phyloP scores from a whole-genome alignment of 2,113 vertebrate species.

The Corvus hawaiiensis region DNA sequence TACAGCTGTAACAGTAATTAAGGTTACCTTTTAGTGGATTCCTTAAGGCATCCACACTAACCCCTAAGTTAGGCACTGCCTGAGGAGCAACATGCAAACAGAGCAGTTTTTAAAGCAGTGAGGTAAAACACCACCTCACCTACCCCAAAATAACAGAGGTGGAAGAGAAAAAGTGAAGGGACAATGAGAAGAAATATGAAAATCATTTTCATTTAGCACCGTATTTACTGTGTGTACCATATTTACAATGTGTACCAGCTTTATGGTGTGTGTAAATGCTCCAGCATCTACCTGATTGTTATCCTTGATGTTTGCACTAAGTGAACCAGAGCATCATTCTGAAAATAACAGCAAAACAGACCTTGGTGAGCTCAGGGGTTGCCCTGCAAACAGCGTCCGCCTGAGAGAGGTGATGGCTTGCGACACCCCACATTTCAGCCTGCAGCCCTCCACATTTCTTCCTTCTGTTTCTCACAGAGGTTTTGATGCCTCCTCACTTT shows the following conservation, averaged over 20 bases:
- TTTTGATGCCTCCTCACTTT: background rate
- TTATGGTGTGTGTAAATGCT: background rate
- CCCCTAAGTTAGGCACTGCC: background rate
- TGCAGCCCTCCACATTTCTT: background rate
- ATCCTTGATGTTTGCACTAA: background rate
- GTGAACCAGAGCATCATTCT: background rate
- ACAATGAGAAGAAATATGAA: background rate
- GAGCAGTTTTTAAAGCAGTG: background rate
- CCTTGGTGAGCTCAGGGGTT: background rate
- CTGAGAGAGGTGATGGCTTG: background rate
- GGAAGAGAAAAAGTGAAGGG: background rate
- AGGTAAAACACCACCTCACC: background rate
- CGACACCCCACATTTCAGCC: accelerated
- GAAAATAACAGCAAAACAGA: background rate
- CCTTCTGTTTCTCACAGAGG: background rate
- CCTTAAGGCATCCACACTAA: background rate
- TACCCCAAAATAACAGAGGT: background rate
- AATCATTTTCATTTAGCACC: background rate
- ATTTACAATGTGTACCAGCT: background rate
- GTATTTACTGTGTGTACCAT: background rate
- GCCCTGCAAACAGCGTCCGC: background rate
- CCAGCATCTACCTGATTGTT: background rate
- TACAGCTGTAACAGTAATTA: constrained; percentile 41
- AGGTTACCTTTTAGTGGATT: constrained; percentile 14
- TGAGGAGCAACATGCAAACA: background rate